phyloP scores from a whole-genome alignment of 2,113 vertebrate species.

The Otolemur garnettii region DNA sequence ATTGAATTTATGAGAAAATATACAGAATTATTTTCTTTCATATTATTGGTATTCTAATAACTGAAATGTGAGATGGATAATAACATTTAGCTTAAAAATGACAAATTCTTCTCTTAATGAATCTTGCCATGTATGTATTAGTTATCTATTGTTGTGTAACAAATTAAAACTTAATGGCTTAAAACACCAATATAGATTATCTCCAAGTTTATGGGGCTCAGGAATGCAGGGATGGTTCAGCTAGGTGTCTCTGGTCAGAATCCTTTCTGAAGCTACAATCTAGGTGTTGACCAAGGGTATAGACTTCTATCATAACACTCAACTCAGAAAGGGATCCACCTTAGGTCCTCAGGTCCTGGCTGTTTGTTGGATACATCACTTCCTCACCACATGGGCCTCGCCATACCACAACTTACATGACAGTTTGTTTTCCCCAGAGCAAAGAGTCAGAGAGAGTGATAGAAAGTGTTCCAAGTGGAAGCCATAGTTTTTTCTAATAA shows the following conservation, averaged over 20 bases:
- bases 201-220: background rate
- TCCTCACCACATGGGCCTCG: background rate
- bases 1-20: background rate
- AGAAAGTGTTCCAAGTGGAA: background rate
- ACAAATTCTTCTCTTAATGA: background rate
- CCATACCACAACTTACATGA: background rate
- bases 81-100: background rate
- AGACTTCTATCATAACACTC: background rate
- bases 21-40: background rate
- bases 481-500: background rate
- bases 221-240: background rate
- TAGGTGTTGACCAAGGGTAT: background rate
- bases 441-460: background rate
- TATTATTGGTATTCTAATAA: background rate
- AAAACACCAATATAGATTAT: constrained; percentile 10
- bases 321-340: background rate
- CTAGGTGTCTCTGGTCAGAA: background rate
- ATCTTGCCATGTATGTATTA: background rate
- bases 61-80: constrained; percentile 22
- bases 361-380: background rate
- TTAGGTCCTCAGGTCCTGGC: background rate
- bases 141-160: background rate
- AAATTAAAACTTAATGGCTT: constrained; percentile 30
- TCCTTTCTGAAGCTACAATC: background rate
- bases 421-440: background rate